These are phyloP conservation scores for Ammospiza caudacuta DNA, from an alignment of 2,113 vertebrate genomes.

Conservation along the genomic window DNA sequence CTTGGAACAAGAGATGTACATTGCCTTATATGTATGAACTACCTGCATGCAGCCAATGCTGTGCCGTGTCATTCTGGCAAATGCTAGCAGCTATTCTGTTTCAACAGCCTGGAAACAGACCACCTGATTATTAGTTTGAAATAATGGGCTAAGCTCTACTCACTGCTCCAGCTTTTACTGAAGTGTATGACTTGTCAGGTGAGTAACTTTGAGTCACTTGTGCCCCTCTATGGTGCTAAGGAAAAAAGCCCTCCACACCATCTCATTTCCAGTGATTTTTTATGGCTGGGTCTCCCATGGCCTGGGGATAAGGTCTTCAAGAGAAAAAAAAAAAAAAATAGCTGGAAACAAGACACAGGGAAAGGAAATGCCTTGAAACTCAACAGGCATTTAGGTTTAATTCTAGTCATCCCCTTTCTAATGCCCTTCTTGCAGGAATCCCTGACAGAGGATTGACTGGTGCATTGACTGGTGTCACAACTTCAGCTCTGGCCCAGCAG, in stretches of 20 bases:
- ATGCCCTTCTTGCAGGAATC: not conserved
- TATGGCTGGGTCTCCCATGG: not conserved
- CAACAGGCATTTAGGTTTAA: not conserved
- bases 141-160: not conserved
- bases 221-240: not conserved
- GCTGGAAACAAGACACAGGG: not conserved
- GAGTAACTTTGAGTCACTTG: not conserved
- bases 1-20: conserved; percentile 58
- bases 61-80: not conserved
- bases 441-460: not conserved
- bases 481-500: not conserved
- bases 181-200: not conserved
- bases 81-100: not conserved
- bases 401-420: not conserved
- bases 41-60: conserved; percentile 31
- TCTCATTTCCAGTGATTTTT: not conserved
- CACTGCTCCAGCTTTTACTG: not conserved
- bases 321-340: not conserved
- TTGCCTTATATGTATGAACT: conserved; percentile 64
- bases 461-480: not conserved
- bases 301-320: not conserved
- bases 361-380: not conserved
- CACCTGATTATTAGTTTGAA: not conserved
- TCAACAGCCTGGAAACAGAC: not conserved
- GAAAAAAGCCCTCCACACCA: not conserved